Base-by-base conservation (phyloP, 2,888 invertebrate species). In the Sminthurinus aureus region DNA sequence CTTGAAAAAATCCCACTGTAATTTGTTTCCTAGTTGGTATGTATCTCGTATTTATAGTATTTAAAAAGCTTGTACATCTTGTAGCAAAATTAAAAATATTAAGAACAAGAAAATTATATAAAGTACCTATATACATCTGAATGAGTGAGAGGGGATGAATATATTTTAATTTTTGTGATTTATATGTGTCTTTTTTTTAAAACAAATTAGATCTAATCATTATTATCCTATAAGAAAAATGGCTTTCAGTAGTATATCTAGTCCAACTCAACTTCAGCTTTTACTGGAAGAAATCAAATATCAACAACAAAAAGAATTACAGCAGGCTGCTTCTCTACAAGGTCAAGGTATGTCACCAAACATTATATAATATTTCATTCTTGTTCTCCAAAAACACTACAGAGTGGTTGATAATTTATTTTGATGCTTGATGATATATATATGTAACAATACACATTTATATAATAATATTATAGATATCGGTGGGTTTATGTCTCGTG, bases 281-380 rank as follows among this genome's bases (percentile, higher is more conserved):
- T 92, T 97, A 83, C 91, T 97, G 85, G 96, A 96, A 90, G 97
- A 97, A 91, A 97, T 97, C 88, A 96, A 96, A 91, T 97, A 96
- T 89, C 96, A 97, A 90, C 92, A 96, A 87, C 96, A 96, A 81
- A 96, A 97, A 91, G 87, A 87, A 82, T 79, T 86, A 76, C 87
- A 88, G 76, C 85, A 84, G 83, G 83, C 86, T 75, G 86, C 88
- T 24, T n/a, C n/a, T n/a, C 76, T 87, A 74, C 85, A 87, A 85
- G 87, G 87, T 87, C 84, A 22, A 58, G n/a, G 64, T 58, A 13
- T 67, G 9, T 12, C 58, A 58, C 58, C 58, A 58, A 58, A 58
- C 58, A 67, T 67, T 13, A 67, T 52, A 71, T 9, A 71, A 13
- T 71, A 22, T 22, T 18, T 58, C 11, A 67, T 18, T 67, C n/a